Base-by-base conservation (phyloP, 2,797 vertebrate genomes). In the Rhinatrema bivittatum region DNA sequence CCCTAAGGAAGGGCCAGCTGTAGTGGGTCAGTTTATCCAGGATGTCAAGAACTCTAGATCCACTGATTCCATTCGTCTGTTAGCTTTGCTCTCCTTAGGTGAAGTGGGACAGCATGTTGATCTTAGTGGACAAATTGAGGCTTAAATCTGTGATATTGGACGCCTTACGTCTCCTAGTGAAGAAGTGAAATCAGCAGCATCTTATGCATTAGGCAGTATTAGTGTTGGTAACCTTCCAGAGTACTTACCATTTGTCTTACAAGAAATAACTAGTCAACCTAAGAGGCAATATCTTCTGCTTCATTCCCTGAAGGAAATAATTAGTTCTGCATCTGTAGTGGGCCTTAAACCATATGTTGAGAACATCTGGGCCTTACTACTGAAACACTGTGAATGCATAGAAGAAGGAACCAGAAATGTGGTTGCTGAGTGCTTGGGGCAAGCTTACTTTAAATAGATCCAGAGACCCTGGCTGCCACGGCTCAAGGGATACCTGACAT, bases 1-100 rank as follows among this genome's bases (percentile, higher is more conserved):
- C 58, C 94, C 96, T 38, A 88, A 87, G 43, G 93, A 99, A 63
- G 94, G 94, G 2, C 94, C 94, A 0, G 94, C 94, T 3, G 96
- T 99, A 21, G 94, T 98, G 21, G 93, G 91, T 46, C 96, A 99
- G 70, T 99, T 99, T 74, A 98, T 99, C 72, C 94, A 97, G 76
- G 96, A 99, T 3, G 96, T 99, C 68, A 98, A 97, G 83, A 99
- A 99, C 83, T 96, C 94, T 0, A 87, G 94, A 53, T 98, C 94
- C 50, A 99, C 94, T 7, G 96, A 99, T 86, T 97, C 94, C 43
- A 98, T 99, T 73, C 79, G 94, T 10, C 87, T 99, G 38, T 74
- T 98, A 36, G 93, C 96, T 46, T 80, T 99, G 40, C 91, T 99
- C 43, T 96, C 96, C 43, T 75, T 99, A 56, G 96, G 96, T 25